These are phyloP conservation scores for Eupelmus urozonus DNA, from an alignment of 2,888 invertebrate species.

Conservation along the genomic window DNA sequence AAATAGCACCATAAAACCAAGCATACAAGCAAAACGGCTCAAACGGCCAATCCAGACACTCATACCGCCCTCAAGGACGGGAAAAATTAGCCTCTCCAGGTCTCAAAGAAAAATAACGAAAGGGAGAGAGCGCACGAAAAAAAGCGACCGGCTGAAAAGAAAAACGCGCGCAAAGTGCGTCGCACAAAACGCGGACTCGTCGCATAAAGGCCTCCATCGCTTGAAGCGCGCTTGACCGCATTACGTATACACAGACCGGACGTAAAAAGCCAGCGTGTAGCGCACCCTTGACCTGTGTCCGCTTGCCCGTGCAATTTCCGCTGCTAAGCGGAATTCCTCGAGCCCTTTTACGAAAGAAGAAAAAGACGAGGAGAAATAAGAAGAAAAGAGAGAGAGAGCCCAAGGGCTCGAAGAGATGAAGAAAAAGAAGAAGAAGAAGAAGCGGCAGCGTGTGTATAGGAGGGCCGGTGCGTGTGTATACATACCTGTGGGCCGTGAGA, in stretches of 20 bases:
- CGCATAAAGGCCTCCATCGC: neutral
- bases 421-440: slow-evolving; percentile 12
- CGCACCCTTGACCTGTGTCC: slow-evolving; percentile 49
- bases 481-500: slow-evolving; percentile 60
- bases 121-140: neutral
- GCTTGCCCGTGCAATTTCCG: slow-evolving; percentile 43
- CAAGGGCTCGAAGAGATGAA: neutral
- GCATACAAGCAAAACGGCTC: neutral
- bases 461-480: slow-evolving; percentile 36
- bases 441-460: slow-evolving; percentile 21
- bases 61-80: neutral
- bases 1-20: neutral
- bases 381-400: no score
- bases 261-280: slow-evolving; percentile 34
- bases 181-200: neutral
- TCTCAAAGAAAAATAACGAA: neutral
- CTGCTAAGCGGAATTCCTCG: slow-evolving; percentile 39
- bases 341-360: slow-evolving; percentile 37
- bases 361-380: slow-evolving; percentile 4
- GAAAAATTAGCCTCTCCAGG: slow-evolving; percentile 44
- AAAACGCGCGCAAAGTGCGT: slow-evolving; percentile 3
- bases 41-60: neutral
- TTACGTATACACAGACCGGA: slow-evolving; percentile 45
- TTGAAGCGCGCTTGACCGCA: slow-evolving; percentile 51
- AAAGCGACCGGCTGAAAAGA: neutral